Base-by-base conservation (phyloP, 2,888 invertebrate species). In the Drosophila silvestris region DNA sequence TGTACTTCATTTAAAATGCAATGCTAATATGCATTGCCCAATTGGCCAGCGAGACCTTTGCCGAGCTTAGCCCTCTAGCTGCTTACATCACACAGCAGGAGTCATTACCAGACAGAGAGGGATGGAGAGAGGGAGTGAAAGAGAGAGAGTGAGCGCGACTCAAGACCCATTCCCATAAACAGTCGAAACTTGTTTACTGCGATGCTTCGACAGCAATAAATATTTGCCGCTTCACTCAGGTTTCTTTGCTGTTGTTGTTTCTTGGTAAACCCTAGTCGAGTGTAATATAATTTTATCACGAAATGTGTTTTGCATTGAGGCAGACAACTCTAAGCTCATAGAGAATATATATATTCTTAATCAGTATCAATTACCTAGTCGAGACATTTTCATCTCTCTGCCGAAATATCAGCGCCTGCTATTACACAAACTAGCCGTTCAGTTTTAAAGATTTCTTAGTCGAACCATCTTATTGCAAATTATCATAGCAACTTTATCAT, bases 71-170 rank as follows among this genome's bases (percentile, higher is more conserved):
- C 32, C 39, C 32, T 41, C 66, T 44, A 51, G n/a, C 32, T 57
- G 82, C 88, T 85, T 85, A 85, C 85, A 90, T 85, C 85, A 85
- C 67, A 82, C 68, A 88, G 79, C 73, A 83, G 70, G 88, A 85
- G 84, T 74, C 70, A 63, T 62, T 74, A 58, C 61, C 69, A 74
- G 67, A 67, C 37, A 57, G 44, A 35, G 28, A 5, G 5, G 16
- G 16, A 22, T 30, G 10, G 16, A 22, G n/a, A 16, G 16, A 4
- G 53, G 7, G 30, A 4, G 32, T 19, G n/a, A 22, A n/a, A 28
- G 28, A 19, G 16, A 10, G 37, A 12, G 57, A 30, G 30, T 16
- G 57, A 57, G 56, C 12, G 56, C 41, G 30, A 41, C 26, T 28
- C 28, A 41, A 73, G 59, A 66, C 50, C 53, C 66, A 54, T 32